Base-by-base conservation (phyloP, 1,140 invertebrate genomes). In the Magallana ariakensis region DNA sequence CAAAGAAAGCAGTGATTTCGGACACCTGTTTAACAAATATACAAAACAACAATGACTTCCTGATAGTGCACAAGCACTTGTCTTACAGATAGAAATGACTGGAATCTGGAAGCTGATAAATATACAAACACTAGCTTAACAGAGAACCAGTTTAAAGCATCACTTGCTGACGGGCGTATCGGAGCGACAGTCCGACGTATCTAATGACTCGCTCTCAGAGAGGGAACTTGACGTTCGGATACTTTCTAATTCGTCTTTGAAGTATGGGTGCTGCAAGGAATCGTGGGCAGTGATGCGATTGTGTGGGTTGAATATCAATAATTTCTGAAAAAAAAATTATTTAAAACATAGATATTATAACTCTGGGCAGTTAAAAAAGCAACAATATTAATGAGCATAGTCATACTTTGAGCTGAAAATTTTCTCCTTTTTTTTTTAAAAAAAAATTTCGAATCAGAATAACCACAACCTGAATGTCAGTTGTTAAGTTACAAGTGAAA, bases 221-320 rank as follows among this genome's bases (percentile, higher is more conserved):
- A 92, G 87, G 1, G 92, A 92, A 87, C 90, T 92, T 16, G 91
- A 90, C 6, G 91, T 92, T 33, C 91, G 89, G 19, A 92, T 87
- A 87, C 92, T 92, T 56, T 93, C 92, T n/a, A 92, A 58, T 58
- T 93, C 93, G 94, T 99, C 98, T 92, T 96, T 96, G 95, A 99
- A 99, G 94, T 99, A 99, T 1, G 96, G 96, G 96, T 99, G 98
- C 83, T 96, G 95, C 97, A 99, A 98, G 0, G 98, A 98, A 94
- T 98, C 97, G 91, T 98, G 98, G 4, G 99, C 98, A 87, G 97
- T 98, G 94, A 99, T 97, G 90, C 99, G 95, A 92, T 97, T 96
- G 85, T 97, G 96, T 86, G 98, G 98, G 95, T 99, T 98, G 95
- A 99, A 99, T n/a, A 98, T 97, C 55, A 99, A 90, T 82, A 94